Evolutionary conservation across 1,140 invertebrate genomes (phyloP).

Genomic region (Riptortus pedestris): DNA sequence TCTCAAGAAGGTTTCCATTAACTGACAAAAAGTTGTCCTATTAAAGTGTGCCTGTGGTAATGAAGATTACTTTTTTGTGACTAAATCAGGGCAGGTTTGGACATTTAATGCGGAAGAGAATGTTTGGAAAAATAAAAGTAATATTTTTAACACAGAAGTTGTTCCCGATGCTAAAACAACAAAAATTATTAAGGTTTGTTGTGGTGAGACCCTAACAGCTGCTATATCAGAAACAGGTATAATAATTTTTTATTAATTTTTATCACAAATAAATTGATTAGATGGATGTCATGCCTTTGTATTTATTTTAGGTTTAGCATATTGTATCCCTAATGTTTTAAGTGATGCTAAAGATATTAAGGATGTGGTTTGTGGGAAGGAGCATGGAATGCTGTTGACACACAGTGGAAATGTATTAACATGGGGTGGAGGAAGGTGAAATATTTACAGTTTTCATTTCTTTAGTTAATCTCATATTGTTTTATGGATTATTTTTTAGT

Average conservation of each 20-base stretch:
- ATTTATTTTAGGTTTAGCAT: constrained; percentile 7
- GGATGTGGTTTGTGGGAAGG: constrained; percentile 62
- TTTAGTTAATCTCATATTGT: too few relatives aligned
- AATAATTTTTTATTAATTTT: not conserved
- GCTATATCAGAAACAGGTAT: not conserved
- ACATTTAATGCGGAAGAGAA: not conserved
- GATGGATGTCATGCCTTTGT: not conserved
- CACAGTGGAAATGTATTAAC: constrained; percentile 60
- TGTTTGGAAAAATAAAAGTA: not conserved
- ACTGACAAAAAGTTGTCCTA: not conserved
- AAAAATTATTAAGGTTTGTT: not conserved
- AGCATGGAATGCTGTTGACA: constrained; percentile 64
- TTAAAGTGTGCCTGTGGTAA: not conserved
- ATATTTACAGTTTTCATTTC: too few relatives aligned
- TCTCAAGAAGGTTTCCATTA: not conserved
- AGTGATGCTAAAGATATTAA: constrained; percentile 26
- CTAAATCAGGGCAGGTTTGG: not conserved
- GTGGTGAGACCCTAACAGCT: not conserved
- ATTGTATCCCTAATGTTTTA: constrained; percentile 11
- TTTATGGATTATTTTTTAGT: too few relatives aligned
- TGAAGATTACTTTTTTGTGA: not conserved
- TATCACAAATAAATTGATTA: not conserved
- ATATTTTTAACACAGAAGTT: not conserved
- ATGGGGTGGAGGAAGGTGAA: constrained; percentile 70
- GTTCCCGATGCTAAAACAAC: not conserved